These are phyloP conservation scores for Melolontha melolontha DNA, from an alignment of 2,888 invertebrate species.

Conservation along the genomic window DNA sequence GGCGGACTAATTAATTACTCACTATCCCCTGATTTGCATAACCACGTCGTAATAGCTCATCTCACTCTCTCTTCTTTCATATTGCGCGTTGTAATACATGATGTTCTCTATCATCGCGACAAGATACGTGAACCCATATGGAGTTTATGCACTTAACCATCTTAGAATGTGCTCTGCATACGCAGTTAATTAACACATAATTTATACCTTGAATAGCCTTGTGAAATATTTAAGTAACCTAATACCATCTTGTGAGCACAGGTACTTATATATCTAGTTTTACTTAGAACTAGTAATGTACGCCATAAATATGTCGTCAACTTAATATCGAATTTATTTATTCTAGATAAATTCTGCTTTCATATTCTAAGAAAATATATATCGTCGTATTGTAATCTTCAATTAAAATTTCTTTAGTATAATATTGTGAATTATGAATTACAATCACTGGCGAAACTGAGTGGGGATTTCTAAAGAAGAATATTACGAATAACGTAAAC, in stretches of 20 bases:
- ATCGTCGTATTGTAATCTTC: too few species aligned
- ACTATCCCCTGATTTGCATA: conserved; percentile 41
- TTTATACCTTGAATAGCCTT: conserved; percentile 42
- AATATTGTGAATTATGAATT: too few species aligned
- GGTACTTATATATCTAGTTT: background rate
- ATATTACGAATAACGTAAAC: too few species aligned
- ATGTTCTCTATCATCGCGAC: conserved; percentile 31
- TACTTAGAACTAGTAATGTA: background rate
- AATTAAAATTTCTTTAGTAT: too few species aligned
- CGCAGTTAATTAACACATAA: conserved; percentile 49
- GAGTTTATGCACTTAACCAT: conserved; percentile 30
- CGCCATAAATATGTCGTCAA: too few species aligned
- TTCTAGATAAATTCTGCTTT: too few species aligned
- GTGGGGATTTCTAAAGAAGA: too few species aligned
- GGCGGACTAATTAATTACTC: conserved; percentile 48
- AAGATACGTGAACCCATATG: conserved; percentile 17
- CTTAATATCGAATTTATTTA: too few species aligned
- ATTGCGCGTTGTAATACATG: conserved; percentile 9
- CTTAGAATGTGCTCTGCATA: conserved; percentile 47
- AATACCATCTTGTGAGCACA: background rate
- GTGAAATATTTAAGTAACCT: conserved; percentile 18
- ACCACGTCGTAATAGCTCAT: conserved; percentile 35
- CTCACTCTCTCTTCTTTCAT: conserved; percentile 27
- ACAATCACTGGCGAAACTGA: too few species aligned
- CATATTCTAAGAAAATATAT: too few species aligned